These are phyloP conservation scores for Tenrec ecaudatus DNA, from an alignment of 2,113 vertebrate genomes.

Conservation along the genomic window DNA sequence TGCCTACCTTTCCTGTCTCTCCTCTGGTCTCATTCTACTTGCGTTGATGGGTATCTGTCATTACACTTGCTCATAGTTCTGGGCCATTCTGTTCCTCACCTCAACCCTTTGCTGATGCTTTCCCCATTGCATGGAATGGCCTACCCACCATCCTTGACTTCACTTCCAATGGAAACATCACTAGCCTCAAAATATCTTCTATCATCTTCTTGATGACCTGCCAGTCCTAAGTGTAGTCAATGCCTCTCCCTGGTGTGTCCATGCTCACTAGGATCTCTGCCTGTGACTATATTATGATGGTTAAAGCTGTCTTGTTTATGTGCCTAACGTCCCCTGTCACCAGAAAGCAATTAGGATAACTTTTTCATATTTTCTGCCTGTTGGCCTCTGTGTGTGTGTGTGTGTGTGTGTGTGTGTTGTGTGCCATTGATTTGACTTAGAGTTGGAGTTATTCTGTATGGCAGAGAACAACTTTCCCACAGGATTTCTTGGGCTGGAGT, in stretches of 20 bases:
- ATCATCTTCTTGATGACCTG: no score
- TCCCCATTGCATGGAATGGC: neutral
- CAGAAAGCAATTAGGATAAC: neutral
- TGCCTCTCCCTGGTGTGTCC: neutral
- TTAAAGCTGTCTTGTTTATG: neutral
- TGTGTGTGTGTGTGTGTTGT: neutral
- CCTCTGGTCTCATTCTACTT: neutral
- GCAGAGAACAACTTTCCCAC: neutral
- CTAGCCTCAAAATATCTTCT: neutral
- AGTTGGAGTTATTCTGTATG: neutral
- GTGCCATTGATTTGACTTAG: neutral
- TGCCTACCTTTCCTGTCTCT: neutral
- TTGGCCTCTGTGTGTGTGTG: neutral
- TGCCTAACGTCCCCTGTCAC: neutral
- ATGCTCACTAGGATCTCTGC: neutral
- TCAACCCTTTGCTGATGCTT: neutral
- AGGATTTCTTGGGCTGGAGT: neutral
- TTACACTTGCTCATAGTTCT: neutral
- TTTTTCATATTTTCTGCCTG: neutral
- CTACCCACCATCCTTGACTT: neutral
- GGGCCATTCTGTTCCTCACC: no score
- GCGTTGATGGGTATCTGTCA: rapidly evolving
- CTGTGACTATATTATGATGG: neutral
- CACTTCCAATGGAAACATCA: neutral
- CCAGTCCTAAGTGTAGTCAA: rapidly evolving